These are phyloP conservation scores for Agrotis clavis DNA, from an alignment of 2,888 invertebrate genomes.

Conservation along the genomic window DNA sequence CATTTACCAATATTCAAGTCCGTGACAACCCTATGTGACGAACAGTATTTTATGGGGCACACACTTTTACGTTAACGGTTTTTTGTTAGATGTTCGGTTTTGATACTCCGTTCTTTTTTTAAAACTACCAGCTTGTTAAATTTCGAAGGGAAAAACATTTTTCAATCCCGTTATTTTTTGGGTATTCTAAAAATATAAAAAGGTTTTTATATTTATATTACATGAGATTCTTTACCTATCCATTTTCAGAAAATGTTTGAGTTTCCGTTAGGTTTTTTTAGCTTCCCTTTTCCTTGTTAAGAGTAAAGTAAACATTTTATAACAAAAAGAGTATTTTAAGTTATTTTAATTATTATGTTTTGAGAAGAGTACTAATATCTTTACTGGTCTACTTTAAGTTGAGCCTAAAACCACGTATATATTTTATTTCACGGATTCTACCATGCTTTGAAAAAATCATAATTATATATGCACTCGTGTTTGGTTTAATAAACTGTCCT, in stretches of 20 bases:
- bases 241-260: constrained; percentile 17
- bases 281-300: background rate
- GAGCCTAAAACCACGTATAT: no score
- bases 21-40: constrained; percentile 57
- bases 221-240: constrained; percentile 26
- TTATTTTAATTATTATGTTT: background rate
- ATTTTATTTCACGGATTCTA: no score
- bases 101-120: constrained; percentile 59
- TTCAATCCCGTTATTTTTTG: constrained; percentile 24
- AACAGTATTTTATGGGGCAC: constrained; percentile 78
- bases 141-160: constrained; percentile 49
- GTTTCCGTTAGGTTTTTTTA: background rate
- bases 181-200: constrained; percentile 33
- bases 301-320: background rate
- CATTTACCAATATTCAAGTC: no score
- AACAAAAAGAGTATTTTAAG: background rate
- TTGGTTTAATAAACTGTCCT: no score
- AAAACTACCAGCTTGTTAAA: constrained; percentile 59
- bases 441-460: no score
- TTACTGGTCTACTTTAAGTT: no score
- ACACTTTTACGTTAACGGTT: constrained; percentile 75
- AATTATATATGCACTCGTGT: no score
- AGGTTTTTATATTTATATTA: constrained; percentile 31
- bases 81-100: constrained; percentile 76
- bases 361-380: background rate